These are phyloP conservation scores for Alosa sapidissima DNA, from an alignment of 2,797 vertebrate species.

Conservation along the genomic window DNA sequence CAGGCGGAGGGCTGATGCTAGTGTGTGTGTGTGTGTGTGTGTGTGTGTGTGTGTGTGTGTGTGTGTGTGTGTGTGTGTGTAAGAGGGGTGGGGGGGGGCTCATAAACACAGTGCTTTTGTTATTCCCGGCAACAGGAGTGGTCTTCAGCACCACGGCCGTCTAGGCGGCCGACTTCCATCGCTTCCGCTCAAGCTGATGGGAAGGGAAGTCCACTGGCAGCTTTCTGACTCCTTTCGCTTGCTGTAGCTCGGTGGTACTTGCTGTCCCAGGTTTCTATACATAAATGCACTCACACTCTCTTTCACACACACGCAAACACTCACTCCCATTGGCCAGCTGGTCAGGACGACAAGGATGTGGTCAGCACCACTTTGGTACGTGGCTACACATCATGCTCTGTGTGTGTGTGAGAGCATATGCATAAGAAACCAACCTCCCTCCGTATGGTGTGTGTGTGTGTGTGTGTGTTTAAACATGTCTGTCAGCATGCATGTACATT, in stretches of 20 bases:
- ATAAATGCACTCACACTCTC: background rate
- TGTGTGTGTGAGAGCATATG: background rate
- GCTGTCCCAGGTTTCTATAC: background rate
- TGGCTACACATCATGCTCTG: background rate
- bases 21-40: slow-evolving; percentile 7
- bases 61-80: slow-evolving; percentile 16
- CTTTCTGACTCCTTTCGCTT: background rate
- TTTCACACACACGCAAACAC: background rate
- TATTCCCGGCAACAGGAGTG: background rate
- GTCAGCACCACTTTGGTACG: background rate
- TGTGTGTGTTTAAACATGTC: background rate
- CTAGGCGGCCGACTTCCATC: background rate
- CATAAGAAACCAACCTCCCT: background rate
- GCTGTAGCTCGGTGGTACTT: background rate
- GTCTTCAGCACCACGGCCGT: background rate
- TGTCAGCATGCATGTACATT: background rate
- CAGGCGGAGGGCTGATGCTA: background rate
- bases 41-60: slow-evolving; percentile 36
- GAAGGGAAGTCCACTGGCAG: background rate
- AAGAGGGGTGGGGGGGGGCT: background rate
- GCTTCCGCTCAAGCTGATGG: background rate
- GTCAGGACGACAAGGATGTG: background rate
- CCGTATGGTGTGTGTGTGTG: background rate
- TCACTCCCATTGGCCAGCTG: background rate
- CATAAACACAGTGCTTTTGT: no score